phyloP scores from a whole-genome alignment of 1,140 invertebrate genomes.

The Ladona fulva region DNA sequence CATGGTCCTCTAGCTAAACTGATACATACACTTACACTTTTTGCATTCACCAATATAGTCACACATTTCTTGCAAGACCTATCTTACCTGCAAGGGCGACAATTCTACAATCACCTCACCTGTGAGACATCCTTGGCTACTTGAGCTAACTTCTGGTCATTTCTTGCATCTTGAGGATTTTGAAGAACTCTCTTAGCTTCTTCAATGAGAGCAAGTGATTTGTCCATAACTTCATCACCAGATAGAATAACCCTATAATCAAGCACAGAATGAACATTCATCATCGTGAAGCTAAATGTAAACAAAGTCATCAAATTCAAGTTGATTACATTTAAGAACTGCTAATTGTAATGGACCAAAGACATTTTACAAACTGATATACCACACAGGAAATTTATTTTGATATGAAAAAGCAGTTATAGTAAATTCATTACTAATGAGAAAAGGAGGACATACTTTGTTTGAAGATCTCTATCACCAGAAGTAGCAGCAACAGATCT shows the following conservation, averaged over 20 bases:
- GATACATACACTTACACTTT: no score
- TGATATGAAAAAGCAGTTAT: neutral
- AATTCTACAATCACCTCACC: conserved; percentile 15
- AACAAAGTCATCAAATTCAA: no score
- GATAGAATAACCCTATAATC: conserved; percentile 51
- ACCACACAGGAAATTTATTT: no score
- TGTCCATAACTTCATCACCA: conserved; percentile 68
- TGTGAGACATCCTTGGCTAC: conserved; percentile 54
- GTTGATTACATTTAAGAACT: no score
- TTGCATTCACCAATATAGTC: neutral
- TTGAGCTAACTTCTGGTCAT: conserved; percentile 48
- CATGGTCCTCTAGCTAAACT: no score
- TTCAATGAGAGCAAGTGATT: conserved; percentile 65
- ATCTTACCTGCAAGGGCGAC: no score
- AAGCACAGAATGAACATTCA: neutral
- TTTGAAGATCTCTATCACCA: conserved; percentile 50
- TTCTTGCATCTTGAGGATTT: conserved; percentile 47
- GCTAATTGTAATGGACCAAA: no score
- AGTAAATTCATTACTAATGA: neutral
- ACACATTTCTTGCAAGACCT: neutral
- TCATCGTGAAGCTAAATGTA: no score
- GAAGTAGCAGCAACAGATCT: conserved; percentile 62
- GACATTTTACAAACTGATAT: no score
- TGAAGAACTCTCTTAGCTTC: conserved; percentile 61
- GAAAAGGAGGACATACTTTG: conserved; percentile 29